Evolutionary conservation across 2,888 invertebrate species (phyloP).

Genomic region (Copidosoma aretas): DNA sequence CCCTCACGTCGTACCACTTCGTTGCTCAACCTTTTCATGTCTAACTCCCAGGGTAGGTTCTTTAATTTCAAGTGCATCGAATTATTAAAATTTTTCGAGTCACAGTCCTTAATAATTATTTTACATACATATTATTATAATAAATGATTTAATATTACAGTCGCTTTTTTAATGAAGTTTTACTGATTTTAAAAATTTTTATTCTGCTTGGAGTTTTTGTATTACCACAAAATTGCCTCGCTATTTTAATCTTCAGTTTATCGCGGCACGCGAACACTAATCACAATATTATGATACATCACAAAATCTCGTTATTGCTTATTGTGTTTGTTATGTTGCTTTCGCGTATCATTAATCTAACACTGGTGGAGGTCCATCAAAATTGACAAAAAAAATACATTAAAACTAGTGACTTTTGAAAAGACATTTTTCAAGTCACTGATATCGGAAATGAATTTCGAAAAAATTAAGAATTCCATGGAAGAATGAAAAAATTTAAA

Average conservation of each 20-base stretch:
- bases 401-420: conserved; percentile 2
- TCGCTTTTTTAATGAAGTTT: background rate
- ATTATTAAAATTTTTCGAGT: conserved; percentile 14
- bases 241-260: conserved; percentile 13
- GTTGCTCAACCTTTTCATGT: conserved; percentile 93
- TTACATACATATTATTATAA: background rate
- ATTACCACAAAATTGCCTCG: conserved; percentile 5
- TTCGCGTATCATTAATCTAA: conserved; percentile 52
- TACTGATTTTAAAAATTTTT: background rate
- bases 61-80: conserved; percentile 25
- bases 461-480: conserved; percentile 11
- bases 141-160: background rate
- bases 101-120: background rate
- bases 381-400: background rate
- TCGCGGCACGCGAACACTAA: conserved; percentile 32
- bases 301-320: conserved; percentile 41
- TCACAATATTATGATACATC: conserved; percentile 21
- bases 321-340: conserved; percentile 52
- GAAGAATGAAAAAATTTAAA: conserved; percentile 1
- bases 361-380: conserved; percentile 49
- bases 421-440: background rate
- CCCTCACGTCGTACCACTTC: conserved; percentile 92
- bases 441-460: background rate
- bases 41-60: conserved; percentile 88
- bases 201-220: background rate